A percentile compares a stretch with the other conserved stretches of the same genome.
These are phyloP conservation scores for Psilopsiagon aurifrons DNA, from an alignment of 2,113 vertebrate species.

Conservation along the genomic window DNA sequence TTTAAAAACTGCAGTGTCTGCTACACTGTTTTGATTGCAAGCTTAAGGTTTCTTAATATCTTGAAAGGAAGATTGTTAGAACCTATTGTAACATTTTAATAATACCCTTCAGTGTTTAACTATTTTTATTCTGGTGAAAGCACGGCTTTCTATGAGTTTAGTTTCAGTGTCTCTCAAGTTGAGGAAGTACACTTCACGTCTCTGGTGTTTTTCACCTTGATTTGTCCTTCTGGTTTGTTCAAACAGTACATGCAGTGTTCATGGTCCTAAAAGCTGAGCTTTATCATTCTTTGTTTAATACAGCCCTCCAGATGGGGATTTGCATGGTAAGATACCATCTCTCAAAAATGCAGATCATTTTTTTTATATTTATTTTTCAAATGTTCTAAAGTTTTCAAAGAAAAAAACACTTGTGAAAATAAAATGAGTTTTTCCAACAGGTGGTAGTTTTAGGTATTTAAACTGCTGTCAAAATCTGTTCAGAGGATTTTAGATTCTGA, in stretches of 20 bases:
- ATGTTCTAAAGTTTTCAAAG: not conserved
- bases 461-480: not conserved
- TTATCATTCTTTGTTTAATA: not conserved
- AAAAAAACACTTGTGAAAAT: not conserved
- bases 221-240: slow-evolving; percentile 57
- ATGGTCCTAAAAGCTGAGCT: not conserved
- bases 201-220: slow-evolving; percentile 44
- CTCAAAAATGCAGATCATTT: not conserved
- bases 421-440: not conserved
- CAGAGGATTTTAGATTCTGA: not conserved
- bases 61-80: not conserved
- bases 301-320: not conserved
- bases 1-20: not conserved
- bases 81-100: not conserved
- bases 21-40: not conserved
- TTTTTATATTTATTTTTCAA: not conserved
- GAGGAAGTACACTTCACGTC: not conserved
- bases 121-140: not conserved
- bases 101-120: not conserved
- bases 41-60: not conserved
- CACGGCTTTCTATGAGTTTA: not conserved
- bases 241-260: not conserved
- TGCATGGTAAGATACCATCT: not conserved
- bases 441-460: not conserved
- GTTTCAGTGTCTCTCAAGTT: not conserved